Evolutionary conservation across 2,797 vertebrate genomes (phyloP).

Genomic region (Sebastes reedi): DNA sequence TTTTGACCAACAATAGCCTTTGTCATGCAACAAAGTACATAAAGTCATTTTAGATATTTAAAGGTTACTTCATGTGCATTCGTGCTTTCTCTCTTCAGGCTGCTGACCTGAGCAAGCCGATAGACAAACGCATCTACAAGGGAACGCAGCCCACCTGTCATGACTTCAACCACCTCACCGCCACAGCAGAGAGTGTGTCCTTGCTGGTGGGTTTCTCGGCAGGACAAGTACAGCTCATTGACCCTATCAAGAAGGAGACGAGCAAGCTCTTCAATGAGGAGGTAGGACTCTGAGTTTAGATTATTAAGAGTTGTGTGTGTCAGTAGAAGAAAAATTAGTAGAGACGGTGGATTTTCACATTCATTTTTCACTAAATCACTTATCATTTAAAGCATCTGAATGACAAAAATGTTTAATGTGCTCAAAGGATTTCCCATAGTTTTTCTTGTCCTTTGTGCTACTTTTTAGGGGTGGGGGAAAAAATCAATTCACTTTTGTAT

Average conservation of each 20-base stretch:
- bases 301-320: not conserved
- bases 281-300: constrained; percentile 80
- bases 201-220: constrained; percentile 98
- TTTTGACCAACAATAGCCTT: not conserved
- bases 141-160: constrained; percentile 99
- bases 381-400: not conserved
- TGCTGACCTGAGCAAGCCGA: constrained; percentile 97
- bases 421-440: not conserved
- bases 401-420: not conserved
- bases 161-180: constrained; percentile 98
- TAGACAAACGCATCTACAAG: constrained; percentile 99
- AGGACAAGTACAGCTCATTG: constrained; percentile 98
- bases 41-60: not conserved
- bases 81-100: constrained; percentile 80
- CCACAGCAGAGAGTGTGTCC: constrained; percentile 96
- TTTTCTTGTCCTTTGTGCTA: not conserved
- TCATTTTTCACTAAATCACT: not conserved
- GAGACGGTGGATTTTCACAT: not conserved
- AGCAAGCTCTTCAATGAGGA: constrained; percentile 99
- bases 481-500: no score
- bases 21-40: not conserved
- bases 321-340: not conserved
- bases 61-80: not conserved
- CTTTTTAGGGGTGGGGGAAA: no score
- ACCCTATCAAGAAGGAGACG: constrained; percentile 99